Conservation (phyloP, 1,140 invertebrate genomes). For the Mizuhopecten yessoensis region DNA sequence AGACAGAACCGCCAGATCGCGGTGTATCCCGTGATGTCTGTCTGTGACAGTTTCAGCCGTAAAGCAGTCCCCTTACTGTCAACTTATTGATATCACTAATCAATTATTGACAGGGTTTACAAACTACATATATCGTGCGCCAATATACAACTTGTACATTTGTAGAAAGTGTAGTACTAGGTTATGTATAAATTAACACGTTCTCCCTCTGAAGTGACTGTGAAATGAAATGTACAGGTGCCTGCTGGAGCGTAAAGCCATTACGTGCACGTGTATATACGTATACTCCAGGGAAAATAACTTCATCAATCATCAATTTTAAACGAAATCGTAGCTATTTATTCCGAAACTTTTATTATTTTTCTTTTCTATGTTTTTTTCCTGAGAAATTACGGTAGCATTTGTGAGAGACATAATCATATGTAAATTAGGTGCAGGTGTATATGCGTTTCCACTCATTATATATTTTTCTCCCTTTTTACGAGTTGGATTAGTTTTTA, state of each 20-base stretch:
- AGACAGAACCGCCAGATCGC: too few relatives aligned
- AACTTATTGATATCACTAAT: not conserved
- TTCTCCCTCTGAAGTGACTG: not conserved
- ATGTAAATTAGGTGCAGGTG: not conserved
- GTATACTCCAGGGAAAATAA: not conserved
- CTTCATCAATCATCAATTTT: not conserved
- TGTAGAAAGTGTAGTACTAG: not conserved
- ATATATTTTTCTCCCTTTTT: not conserved
- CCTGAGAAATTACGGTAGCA: not conserved
- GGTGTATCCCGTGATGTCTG: too few relatives aligned
- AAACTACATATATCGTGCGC: not conserved
- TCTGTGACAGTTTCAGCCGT: too few relatives aligned
- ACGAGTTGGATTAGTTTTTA: not conserved
- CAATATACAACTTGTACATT: slow-evolving; percentile 5
- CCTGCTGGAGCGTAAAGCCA: not conserved
- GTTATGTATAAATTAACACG: not conserved
- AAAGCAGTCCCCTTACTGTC: not conserved
- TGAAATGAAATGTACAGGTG: not conserved
- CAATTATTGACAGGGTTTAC: not conserved
- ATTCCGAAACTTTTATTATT: not conserved
- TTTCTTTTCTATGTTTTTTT: not conserved
- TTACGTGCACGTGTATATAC: not conserved
- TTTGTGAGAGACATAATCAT: not conserved
- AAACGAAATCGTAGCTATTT: not conserved
- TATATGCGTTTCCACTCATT: not conserved